A percentile compares a stretch with the other conserved stretches of the same genome.
phyloP scores from a whole-genome alignment of 2,888 invertebrate species.

The Diaphora mendica region DNA sequence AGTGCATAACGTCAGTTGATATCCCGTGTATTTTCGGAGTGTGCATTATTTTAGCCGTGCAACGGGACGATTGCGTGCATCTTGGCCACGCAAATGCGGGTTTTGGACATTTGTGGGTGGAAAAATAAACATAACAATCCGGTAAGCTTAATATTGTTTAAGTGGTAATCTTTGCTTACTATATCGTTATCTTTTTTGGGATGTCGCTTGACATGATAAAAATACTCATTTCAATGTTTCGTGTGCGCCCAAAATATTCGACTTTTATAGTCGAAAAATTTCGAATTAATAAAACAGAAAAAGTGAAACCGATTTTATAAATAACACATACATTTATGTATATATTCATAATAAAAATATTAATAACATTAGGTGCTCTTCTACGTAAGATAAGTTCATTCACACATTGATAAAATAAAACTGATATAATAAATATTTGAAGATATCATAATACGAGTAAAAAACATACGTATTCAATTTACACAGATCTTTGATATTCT shows the following conservation, averaged over 20 bases:
- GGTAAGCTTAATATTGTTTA: slow-evolving; percentile 75
- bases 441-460: background rate
- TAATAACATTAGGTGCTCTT: background rate
- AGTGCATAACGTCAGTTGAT: slow-evolving; percentile 64
- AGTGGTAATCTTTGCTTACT: slow-evolving; percentile 55
- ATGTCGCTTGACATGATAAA: slow-evolving; percentile 26
- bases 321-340: background rate
- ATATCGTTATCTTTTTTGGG: slow-evolving; percentile 43
- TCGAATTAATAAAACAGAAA: slow-evolving; percentile 60
- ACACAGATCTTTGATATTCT: background rate
- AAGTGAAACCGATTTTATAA: slow-evolving; percentile 60
- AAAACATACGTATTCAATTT: background rate
- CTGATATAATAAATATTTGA: background rate
- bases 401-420: background rate
- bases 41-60: slow-evolving; percentile 61
- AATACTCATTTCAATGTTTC: background rate
- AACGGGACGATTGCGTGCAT: slow-evolving; percentile 67
- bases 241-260: background rate
- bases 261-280: slow-evolving; percentile 21
- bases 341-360: background rate
- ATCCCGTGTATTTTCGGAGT: slow-evolving; percentile 67
- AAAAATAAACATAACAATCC: slow-evolving; percentile 81
- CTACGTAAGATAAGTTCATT: background rate
- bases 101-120: slow-evolving; percentile 70
- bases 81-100: slow-evolving; percentile 71